phyloP scores from a whole-genome alignment of 2,888 invertebrate species.

The Drymonia ruficornis region DNA sequence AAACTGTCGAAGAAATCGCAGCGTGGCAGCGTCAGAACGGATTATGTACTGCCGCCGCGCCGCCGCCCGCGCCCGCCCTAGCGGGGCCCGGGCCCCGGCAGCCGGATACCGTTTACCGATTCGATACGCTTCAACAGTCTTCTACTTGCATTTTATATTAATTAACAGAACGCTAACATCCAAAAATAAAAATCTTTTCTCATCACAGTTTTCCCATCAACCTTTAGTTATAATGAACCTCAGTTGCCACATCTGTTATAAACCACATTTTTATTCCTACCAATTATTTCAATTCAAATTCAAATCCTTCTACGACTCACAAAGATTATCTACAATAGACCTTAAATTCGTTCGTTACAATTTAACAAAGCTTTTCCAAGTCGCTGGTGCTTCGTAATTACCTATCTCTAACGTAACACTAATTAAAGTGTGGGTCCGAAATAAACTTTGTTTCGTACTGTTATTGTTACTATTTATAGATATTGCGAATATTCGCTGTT shows the following conservation, averaged over 20 bases:
- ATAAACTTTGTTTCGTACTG: not conserved
- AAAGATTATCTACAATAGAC: slow-evolving; percentile 3
- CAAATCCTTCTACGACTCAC: slow-evolving; percentile 5
- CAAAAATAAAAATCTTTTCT: not conserved
- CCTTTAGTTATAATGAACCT: not conserved
- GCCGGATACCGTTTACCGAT: slow-evolving; percentile 43
- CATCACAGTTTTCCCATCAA: not conserved
- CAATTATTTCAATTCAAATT: slow-evolving; percentile 11
- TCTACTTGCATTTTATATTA: slow-evolving; percentile 50
- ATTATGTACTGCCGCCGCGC: no score
- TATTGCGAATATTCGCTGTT: no score
- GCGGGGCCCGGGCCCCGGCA: not conserved
- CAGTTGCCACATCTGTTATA: not conserved
- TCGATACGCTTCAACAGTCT: slow-evolving; percentile 54
- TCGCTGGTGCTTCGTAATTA: not conserved
- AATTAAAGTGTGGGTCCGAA: not conserved
- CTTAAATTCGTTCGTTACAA: not conserved
- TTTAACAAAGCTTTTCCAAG: not conserved
- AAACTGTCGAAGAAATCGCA: no score
- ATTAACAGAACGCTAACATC: slow-evolving; percentile 34
- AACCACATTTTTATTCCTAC: not conserved
- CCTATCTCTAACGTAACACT: slow-evolving; percentile 1
- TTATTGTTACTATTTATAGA: no score
- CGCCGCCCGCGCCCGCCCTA: no score
- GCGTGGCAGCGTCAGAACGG: no score